Evolutionary conservation across 2,888 invertebrate species (phyloP).

Genomic region (Oasisia sp.): DNA sequence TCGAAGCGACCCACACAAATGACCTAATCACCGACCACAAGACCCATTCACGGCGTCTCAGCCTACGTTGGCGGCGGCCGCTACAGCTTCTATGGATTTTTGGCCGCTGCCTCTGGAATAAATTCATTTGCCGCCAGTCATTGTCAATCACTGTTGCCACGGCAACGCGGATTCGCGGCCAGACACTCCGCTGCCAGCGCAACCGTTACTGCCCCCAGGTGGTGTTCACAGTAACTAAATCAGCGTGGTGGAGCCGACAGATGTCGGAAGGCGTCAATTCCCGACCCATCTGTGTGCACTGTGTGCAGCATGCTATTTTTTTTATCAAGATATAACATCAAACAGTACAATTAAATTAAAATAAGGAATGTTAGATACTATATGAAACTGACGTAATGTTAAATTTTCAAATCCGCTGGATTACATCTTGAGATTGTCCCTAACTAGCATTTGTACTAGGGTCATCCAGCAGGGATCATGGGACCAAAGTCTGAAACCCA

Average conservation of each 20-base stretch:
- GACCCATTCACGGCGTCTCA: background rate
- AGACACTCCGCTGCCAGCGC: background rate
- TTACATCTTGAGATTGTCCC: background rate
- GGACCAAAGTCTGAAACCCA: background rate
- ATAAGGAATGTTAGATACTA: background rate
- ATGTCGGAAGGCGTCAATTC: background rate
- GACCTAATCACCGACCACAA: background rate
- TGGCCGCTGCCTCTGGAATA: background rate
- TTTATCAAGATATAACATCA: background rate
- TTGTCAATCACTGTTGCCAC: background rate
- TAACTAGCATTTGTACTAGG: background rate
- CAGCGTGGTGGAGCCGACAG: background rate
- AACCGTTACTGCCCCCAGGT: background rate
- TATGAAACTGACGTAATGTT: too few species aligned
- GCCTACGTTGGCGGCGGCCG: background rate
- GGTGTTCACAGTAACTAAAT: background rate
- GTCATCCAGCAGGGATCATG: background rate
- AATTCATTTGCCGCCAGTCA: slow-evolving; percentile 13
- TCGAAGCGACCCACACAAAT: background rate
- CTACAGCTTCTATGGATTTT: background rate
- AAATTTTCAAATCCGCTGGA: too few species aligned
- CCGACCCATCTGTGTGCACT: background rate
- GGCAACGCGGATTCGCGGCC: background rate
- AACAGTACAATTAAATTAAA: background rate
- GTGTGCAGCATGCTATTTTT: background rate